Base-by-base conservation (phyloP, 2,113 vertebrate genomes). In the Andinoacara biseriatus region DNA sequence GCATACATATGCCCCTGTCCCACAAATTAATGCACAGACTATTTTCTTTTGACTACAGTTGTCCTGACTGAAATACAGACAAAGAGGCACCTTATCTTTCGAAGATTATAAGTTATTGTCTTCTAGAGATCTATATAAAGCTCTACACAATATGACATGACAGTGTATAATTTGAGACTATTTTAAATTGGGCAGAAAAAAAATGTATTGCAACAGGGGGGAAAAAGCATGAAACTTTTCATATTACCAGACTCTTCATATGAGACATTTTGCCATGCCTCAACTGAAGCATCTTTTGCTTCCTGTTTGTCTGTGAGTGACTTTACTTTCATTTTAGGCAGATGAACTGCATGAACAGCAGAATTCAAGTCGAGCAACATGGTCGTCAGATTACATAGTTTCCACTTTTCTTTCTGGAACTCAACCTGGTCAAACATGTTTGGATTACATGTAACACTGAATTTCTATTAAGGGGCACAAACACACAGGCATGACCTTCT, bases 271-370 rank as follows among this genome's bases (percentile, higher is more conserved):
- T 4, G 8, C 40, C 46, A 78, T 82, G 78, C 20, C 17, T 82
- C 18, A 72, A 76, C 38, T 52, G 76, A 84, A 24, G 8, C 40
- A 17, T 54, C 33, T 82, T 81, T 87, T 88, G 82, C 83, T 91
- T 92, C 85, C 89, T 81, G 67, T 87, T 90, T 78, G 22, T 35
- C 24, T n/a, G 18, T 18, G 8, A 52, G 52, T 74, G 15, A 81
- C 15, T 80, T 81, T 20, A 75, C 76, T 90, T 91, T 88, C 85
- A 72, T 15, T 89, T 87, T 58, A 62, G 58, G 26, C 7, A 58
- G 57, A 33, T 59, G n/a, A 76, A 59, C 49, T 13, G 5, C 18
- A 9, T 5, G n/a, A 20, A 62, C 3, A 31, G n/a, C 8, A 81
- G 76, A 31, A 6, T 33, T 49, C 58, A 22, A 31, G 60, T 31